Conservation (phyloP, 2,113 vertebrate genomes). For the Datnioides undecimradiatus region DNA sequence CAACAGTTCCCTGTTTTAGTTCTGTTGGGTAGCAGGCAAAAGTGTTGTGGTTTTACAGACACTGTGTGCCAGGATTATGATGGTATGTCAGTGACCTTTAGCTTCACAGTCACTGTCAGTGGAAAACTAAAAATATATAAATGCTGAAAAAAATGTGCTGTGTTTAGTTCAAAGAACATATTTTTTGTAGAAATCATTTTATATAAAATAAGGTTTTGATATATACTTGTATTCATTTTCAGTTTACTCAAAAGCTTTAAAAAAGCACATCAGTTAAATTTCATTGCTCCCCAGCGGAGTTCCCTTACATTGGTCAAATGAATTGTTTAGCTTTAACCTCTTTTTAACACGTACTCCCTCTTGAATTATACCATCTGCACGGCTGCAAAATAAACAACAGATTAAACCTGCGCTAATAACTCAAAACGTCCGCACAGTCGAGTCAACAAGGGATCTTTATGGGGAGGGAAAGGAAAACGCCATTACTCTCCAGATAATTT, state of each 20-base stretch:
- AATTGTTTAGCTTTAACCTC: conserved; percentile 35
- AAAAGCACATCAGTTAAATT: background rate
- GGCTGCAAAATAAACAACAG: conserved; percentile 52
- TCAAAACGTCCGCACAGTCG: conserved; percentile 55
- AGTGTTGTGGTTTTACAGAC: conserved; percentile 26
- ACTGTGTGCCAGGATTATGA: background rate
- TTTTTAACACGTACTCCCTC: conserved; percentile 19
- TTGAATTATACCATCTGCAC: conserved; percentile 35
- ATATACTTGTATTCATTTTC: background rate
- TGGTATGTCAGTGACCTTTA: conserved; percentile 5
- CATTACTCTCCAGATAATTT: conserved; percentile 78
- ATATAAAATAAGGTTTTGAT: background rate
- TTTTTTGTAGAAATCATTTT: background rate
- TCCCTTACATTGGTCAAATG: conserved; percentile 1
- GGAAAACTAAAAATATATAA: background rate
- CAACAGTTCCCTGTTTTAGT: conserved; percentile 69
- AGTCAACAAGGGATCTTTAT: conserved; percentile 68
- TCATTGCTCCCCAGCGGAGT: background rate
- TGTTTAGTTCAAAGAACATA: background rate
- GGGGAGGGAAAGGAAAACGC: conserved; percentile 69
- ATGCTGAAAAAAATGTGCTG: background rate
- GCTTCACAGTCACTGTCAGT: conserved; percentile 2
- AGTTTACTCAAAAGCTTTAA: background rate
- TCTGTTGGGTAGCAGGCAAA: conserved; percentile 26
- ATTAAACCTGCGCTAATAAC: conserved; percentile 65